Percentiles rank a stretch among this genome's conserved stretches.
Conservation (phyloP, 2,888 invertebrate species). For the Stenodema calcarata region DNA sequence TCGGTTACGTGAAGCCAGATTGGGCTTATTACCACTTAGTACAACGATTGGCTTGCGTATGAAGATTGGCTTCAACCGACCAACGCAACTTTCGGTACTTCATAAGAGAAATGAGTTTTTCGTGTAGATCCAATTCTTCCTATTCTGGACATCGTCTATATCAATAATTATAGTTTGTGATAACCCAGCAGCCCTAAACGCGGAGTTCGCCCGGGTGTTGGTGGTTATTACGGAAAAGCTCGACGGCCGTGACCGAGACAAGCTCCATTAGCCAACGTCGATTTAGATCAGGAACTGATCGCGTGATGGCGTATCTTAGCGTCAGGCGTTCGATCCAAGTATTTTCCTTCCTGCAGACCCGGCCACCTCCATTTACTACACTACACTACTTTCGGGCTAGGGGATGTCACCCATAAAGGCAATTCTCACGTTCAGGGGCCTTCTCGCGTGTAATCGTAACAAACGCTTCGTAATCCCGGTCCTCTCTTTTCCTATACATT, state of each 20-base stretch:
- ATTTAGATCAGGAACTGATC: not conserved
- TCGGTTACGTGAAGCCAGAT: too few species aligned
- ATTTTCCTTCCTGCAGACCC: not conserved
- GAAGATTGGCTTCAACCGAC: too few species aligned
- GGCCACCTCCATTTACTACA: not conserved
- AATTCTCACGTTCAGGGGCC: constrained; percentile 9
- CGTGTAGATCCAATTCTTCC: too few species aligned
- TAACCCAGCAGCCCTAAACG: too few species aligned
- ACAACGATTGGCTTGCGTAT: too few species aligned
- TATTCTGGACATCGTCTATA: too few species aligned
- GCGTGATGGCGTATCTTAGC: not conserved
- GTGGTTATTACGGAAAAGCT: not conserved
- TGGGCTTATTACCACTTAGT: too few species aligned
- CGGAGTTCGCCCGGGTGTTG: too few species aligned
- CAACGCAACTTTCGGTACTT: too few species aligned
- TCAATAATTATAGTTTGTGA: too few species aligned
- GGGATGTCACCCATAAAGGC: not conserved
- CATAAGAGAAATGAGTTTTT: too few species aligned
- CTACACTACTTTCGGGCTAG: not conserved
- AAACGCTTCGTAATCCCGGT: not conserved
- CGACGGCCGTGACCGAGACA: not conserved
- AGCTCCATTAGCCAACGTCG: not conserved
- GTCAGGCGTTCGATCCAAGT: not conserved
- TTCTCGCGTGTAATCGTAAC: not conserved
- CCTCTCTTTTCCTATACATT: not conserved